Conservation (phyloP, 2,113 vertebrate species). For the Ceuthmochares aereus region DNA sequence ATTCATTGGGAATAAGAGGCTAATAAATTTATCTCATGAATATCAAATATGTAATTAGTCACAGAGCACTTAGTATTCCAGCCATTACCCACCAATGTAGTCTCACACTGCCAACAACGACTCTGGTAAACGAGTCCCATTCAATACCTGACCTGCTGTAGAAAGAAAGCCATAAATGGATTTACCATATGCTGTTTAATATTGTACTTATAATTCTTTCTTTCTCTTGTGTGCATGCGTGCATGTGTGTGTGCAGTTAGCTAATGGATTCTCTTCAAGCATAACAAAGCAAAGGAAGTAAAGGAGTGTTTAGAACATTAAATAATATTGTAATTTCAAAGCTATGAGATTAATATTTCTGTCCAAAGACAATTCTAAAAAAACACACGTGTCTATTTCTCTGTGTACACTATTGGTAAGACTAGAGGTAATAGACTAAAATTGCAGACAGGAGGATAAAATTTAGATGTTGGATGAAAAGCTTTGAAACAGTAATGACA, state of each 20-base stretch:
- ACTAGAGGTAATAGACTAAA: neutral
- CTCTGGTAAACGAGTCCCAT: neutral
- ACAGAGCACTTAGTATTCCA: neutral
- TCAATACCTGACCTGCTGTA: neutral
- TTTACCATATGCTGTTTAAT: constrained; percentile 19
- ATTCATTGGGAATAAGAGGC: constrained; percentile 38
- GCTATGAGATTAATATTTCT: neutral
- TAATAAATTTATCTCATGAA: constrained; percentile 66
- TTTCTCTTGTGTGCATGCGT: neutral
- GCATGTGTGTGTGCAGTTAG: neutral
- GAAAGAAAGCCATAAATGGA: neutral
- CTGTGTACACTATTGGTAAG: neutral
- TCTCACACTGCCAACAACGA: neutral
- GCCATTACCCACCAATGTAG: neutral
- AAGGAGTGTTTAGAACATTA: neutral
- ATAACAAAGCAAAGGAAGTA: neutral
- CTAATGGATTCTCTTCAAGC: constrained; percentile 1
- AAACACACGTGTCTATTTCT: neutral
- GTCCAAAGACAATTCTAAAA: neutral
- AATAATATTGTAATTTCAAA: neutral
- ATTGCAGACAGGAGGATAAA: neutral
- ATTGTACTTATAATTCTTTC: neutral
- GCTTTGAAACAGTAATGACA: neutral
- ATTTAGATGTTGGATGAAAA: neutral
- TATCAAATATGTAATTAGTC: constrained; percentile 50